Evolutionary conservation across 2,888 invertebrate genomes (phyloP).

Genomic region (Sisyra nigra): DNA sequence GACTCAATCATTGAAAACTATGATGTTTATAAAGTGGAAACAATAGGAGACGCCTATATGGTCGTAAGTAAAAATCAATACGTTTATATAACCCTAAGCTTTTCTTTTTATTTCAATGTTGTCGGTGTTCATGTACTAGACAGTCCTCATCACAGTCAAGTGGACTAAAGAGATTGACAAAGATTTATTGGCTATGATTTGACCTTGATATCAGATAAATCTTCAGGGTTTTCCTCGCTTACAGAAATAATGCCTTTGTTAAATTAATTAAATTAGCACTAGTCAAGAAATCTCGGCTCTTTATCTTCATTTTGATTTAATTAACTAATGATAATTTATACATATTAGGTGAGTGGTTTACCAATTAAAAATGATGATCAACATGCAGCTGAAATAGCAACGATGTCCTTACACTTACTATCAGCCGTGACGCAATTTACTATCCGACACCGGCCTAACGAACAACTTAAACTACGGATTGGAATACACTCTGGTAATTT

Average conservation of each 20-base stretch:
- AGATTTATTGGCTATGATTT: too few species aligned
- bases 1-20: slow-evolving; percentile 87
- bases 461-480: slow-evolving; percentile 70
- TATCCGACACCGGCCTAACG: slow-evolving; percentile 73
- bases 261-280: background rate
- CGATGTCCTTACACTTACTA: slow-evolving; percentile 79
- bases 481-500: slow-evolving; percentile 70
- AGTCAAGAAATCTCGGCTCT: background rate
- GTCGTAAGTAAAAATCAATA: slow-evolving; percentile 42
- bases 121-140: background rate
- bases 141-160: too few species aligned
- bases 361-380: slow-evolving; percentile 76
- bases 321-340: background rate
- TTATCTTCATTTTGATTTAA: background rate
- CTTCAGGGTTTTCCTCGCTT: background rate
- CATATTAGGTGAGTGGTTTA: slow-evolving; percentile 58
- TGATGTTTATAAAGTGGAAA: slow-evolving; percentile 88
- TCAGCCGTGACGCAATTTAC: slow-evolving; percentile 72
- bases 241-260: background rate
- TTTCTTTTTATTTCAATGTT: background rate
- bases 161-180: too few species aligned
- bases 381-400: slow-evolving; percentile 86
- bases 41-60: slow-evolving; percentile 87
- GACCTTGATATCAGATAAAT: too few species aligned
- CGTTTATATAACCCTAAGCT: background rate